Evolutionary conservation across 2,888 invertebrate species (phyloP), one percentile per base, ranked within the genome.

Genomic region (Panzeria rudis): DNA sequence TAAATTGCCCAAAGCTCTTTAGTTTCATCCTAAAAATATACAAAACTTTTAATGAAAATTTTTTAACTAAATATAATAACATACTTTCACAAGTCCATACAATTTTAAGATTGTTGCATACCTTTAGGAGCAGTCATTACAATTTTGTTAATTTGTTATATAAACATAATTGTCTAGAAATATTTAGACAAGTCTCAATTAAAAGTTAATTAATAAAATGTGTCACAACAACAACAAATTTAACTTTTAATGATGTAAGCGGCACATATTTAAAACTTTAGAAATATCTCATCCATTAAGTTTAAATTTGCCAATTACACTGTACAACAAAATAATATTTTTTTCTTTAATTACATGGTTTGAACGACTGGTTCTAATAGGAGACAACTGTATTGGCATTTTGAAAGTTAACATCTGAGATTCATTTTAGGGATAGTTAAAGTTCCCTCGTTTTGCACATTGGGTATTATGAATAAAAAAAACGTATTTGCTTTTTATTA

Each of bases 91-190:
- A 13, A 64, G 13, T 52, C 25, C 25, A 75, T 81, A n/a, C 52
- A 41, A 66, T 52, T 41, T 41, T n/a, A 76, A 68, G 50, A 20
- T 73, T 23, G 47, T 78, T 59, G 72, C 78, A 59, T 73, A 83
- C 62, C 25, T 62, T 78, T 32, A 47, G 59, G 62, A 23, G 29
- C 15, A 71, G 23, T 61, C 50, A 15, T 17, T 23, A 35, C 5
- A 61, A 17, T 59, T 62, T 29, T 54, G 29, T 41, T 78, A 50
- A 61, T 69, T 62, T 8, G 23, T 25, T 9, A 20, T 35, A 38
- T 50, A 68, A 62, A 52, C 8, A 20, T 25, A 61, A 59, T 71
- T 50, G 23, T 38, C 44, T 66, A 0, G 17, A 38, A 75, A 25
- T 62, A 56, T 38, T 56, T 68, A 3, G 0, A 8, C 2, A 29